These are phyloP conservation scores for Myopa tessellatipennis DNA, from an alignment of 2,888 invertebrate genomes.

Conservation along the genomic window DNA sequence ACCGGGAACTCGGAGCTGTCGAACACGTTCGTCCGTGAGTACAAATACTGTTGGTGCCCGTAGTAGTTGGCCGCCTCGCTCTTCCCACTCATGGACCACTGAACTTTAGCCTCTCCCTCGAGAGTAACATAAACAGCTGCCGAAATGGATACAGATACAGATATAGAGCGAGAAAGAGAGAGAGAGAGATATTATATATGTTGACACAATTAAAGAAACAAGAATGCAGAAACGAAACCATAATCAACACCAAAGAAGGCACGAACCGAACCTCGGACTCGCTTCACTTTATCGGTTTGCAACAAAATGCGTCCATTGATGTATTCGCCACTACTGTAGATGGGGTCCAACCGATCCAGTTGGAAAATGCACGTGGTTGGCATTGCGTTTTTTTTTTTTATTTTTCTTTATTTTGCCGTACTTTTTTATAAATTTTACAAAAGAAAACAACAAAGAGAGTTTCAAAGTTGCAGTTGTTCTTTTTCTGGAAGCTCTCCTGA, in stretches of 20 bases:
- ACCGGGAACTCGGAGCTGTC: constrained; percentile 59
- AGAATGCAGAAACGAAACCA: not conserved
- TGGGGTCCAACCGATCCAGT: constrained; percentile 60
- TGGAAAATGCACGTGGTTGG: constrained; percentile 63
- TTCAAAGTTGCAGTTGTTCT: too few relatives aligned
- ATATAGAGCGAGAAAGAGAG: too few relatives aligned
- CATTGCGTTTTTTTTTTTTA: constrained; percentile 48
- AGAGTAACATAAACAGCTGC: constrained; percentile 62
- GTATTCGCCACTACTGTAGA: constrained; percentile 61
- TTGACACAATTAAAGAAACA: too few relatives aligned
- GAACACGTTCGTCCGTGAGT: constrained; percentile 59
- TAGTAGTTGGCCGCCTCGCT: constrained; percentile 60
- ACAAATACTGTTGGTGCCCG: constrained; percentile 63
- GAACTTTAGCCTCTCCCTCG: constrained; percentile 64
- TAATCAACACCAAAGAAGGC: not conserved
- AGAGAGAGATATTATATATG: too few relatives aligned
- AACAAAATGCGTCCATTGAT: constrained; percentile 60
- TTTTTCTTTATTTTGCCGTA: not conserved
- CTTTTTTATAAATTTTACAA: too few relatives aligned
- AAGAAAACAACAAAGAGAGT: too few relatives aligned
- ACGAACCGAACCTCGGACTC: constrained; percentile 57
- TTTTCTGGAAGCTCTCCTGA: not conserved
- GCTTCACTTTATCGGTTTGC: constrained; percentile 60
- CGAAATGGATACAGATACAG: not conserved
- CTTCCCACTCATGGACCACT: constrained; percentile 63